phyloP scores from a whole-genome alignment of 2,113 vertebrate species.

The Smithornis capensis region DNA sequence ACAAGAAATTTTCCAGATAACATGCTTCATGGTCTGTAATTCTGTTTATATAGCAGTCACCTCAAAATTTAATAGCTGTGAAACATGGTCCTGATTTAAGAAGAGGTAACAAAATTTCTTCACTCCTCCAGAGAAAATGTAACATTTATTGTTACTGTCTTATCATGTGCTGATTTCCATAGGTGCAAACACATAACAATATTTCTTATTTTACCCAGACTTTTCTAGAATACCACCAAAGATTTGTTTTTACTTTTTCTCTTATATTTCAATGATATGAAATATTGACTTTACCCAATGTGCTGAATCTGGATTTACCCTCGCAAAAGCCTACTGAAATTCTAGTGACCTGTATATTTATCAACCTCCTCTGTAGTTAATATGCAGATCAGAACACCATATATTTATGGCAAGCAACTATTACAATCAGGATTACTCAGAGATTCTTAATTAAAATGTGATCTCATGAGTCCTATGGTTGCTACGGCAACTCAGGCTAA shows the following conservation, averaged over 20 bases:
- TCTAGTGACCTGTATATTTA: not conserved
- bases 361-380: not conserved
- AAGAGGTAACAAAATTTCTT: not conserved
- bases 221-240: not conserved
- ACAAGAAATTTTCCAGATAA: not conserved
- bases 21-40: not conserved
- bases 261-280: not conserved
- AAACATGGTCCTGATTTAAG: not conserved
- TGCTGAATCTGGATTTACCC: not conserved
- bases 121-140: not conserved
- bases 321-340: not conserved
- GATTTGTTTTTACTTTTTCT: not conserved
- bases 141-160: not conserved
- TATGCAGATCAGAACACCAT: not conserved
- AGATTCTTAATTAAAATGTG: conserved; percentile 21
- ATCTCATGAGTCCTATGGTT: not conserved
- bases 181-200: not conserved
- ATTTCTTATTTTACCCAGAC: not conserved
- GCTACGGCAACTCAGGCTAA: conserved; percentile 1
- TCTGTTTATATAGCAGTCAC: not conserved
- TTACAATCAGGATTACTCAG: not conserved
- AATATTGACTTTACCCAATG: not conserved
- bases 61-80: not conserved
- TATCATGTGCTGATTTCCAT: not conserved
- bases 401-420: not conserved